Base-by-base conservation (phyloP, 2,888 invertebrate genomes). In the Alentia gelatinosa region DNA sequence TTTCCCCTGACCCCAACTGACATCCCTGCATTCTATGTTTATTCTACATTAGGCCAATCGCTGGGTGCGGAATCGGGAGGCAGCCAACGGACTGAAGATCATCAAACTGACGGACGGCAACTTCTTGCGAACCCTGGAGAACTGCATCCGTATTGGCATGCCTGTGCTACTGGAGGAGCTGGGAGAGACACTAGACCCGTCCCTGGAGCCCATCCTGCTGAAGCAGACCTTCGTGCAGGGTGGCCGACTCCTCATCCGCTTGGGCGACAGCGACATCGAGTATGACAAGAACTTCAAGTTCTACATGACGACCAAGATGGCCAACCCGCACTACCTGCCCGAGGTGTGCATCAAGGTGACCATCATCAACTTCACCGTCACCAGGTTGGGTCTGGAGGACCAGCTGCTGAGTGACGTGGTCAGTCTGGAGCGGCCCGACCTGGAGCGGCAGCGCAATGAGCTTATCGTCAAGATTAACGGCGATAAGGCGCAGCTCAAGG, bases 221-320 rank as follows among this genome's bases (percentile, higher is more conserved):
- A 98, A 98, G 94, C 98, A 98, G 96, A 98, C 98, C 0, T 98
- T 98, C 94, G 94, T 97, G 75, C 97, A 97, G 95, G 96, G 96
- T 90, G 96, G 96, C 33, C 94, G 96, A 47, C 91, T 96, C 88
- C 93, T 96, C 89, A 96, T 96, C 88, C 94, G 96, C 40, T 94
- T 96, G 23, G 96, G 96, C 40, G 96, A 96, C 94, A 95, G 94
- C 91, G 96, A 96, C 92, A 95, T 96, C 30, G 96, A 96, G 91
- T 96, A 96, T 92, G 96, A 96, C 92, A 94, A 93, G 84, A 96
- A 96, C 93, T 96, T 96, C 93, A 93, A 94, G 37, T 96, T 96
- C 93, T 96, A 96, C 94, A 96, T 96, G 95, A 96, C 96, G 5
- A 95, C 96, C 0, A 96, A 96, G 94, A 94, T 96, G 94, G 93